Evolutionary conservation across 1,140 invertebrate species (phyloP).

Genomic region (Cotesia chilonis): DNA sequence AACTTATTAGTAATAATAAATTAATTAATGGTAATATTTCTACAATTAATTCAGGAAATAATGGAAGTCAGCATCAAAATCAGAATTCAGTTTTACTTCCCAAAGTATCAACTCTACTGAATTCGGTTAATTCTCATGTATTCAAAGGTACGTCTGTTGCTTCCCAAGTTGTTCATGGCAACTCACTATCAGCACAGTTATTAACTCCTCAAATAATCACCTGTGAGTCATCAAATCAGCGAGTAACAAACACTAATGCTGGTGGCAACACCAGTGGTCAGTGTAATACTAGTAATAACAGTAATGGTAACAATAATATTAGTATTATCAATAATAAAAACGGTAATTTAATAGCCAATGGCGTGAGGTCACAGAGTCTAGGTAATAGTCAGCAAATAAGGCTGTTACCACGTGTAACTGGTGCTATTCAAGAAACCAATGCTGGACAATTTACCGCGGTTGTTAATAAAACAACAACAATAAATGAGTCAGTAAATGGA

Average conservation of each 20-base stretch:
- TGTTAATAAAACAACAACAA: conserved; percentile 41
- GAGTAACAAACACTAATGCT: not conserved
- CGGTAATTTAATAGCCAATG: conserved; percentile 29
- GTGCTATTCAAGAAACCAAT: conserved; percentile 41
- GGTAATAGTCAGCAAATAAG: conserved; percentile 42
- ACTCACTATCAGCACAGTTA: conserved; percentile 50
- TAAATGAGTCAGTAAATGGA: conserved; percentile 31
- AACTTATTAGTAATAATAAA: conserved; percentile 50
- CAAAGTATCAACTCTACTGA: conserved; percentile 50
- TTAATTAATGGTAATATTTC: conserved; percentile 38
- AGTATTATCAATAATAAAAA: too few relatives aligned
- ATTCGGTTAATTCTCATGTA: conserved; percentile 50
- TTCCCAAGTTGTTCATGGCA: conserved; percentile 50
- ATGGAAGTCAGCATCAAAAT: conserved; percentile 34
- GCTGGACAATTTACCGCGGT: conserved; percentile 49
- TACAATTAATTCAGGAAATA: conserved; percentile 28
- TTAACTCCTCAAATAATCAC: conserved; percentile 48
- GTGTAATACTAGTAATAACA: conserved; percentile 1
- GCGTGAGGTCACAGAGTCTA: conserved; percentile 43
- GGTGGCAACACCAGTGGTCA: too few relatives aligned
- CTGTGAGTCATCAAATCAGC: conserved; percentile 4
- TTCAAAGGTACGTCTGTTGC: conserved; percentile 47
- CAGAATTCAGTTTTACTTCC: conserved; percentile 54
- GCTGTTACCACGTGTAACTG: conserved; percentile 44
- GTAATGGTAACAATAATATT: too few relatives aligned